These are phyloP conservation scores for Matsumurasca onukii DNA, from an alignment of 1,140 invertebrate species.

Conservation along the genomic window DNA sequence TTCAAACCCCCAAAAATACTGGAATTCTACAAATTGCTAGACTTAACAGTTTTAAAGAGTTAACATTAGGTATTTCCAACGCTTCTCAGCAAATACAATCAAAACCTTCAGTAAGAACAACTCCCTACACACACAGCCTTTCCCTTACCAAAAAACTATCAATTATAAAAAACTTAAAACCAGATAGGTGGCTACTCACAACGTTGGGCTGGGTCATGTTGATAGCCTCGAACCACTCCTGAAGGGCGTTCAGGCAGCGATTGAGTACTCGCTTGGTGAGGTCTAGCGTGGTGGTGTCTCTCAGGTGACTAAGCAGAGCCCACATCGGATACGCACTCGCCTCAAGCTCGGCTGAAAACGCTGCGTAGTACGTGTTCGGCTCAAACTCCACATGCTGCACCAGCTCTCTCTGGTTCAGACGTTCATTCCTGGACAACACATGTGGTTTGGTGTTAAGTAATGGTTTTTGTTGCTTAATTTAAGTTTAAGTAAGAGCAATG, in stretches of 20 bases:
- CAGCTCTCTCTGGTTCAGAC: conserved; percentile 88
- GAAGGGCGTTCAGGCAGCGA: conserved; percentile 72
- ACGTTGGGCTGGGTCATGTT: conserved; percentile 46
- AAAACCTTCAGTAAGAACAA: no score
- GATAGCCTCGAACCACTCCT: conserved; percentile 85
- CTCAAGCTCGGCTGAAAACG: conserved; percentile 95
- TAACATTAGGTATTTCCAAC: no score
- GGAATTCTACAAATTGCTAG: no score
- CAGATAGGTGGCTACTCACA: conserved; percentile 33
- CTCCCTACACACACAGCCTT: no score
- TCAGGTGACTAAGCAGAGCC: conserved; percentile 88
- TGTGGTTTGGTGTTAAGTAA: no score
- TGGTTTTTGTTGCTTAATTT: no score
- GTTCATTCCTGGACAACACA: conserved; percentile 79
- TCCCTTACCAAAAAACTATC: no score
- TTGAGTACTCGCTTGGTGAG: conserved; percentile 73
- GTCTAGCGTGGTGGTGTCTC: conserved; percentile 66
- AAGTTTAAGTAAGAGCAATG: no score
- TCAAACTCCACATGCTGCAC: conserved; percentile 95
- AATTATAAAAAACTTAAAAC: no score
- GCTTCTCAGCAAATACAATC: no score
- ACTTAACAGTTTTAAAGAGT: no score
- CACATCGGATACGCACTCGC: conserved; percentile 97
- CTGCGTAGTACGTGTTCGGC: conserved; percentile 94
- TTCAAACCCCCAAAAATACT: no score